Percentiles rank a stretch among this genome's conserved stretches.
phyloP scores from a whole-genome alignment of 2,888 invertebrate species.

The Crepidodera aurea region DNA sequence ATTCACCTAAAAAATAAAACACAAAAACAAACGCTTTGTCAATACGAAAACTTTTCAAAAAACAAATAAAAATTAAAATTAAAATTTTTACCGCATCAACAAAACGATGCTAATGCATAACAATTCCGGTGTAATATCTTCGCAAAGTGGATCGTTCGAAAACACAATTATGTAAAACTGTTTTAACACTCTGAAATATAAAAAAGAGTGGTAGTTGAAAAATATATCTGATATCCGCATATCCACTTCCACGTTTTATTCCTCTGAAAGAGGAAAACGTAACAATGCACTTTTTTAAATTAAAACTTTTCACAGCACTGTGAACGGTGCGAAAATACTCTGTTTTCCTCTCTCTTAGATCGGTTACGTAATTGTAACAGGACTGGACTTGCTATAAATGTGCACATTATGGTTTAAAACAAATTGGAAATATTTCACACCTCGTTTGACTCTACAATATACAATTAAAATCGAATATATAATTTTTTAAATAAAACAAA shows the following conservation, averaged over 20 bases:
- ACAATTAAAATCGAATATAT: too few species aligned
- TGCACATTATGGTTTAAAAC: too few species aligned
- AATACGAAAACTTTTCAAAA: not conserved
- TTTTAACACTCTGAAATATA: constrained; percentile 33
- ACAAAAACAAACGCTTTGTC: too few species aligned
- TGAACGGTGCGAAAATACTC: constrained; percentile 33
- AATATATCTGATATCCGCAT: constrained; percentile 41
- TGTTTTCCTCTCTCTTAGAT: constrained; percentile 34
- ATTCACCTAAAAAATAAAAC: too few species aligned
- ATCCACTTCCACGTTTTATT: constrained; percentile 36
- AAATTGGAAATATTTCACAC: too few species aligned
- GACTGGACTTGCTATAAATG: constrained; percentile 6
- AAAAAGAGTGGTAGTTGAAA: constrained; percentile 27
- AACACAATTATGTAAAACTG: constrained; percentile 39
- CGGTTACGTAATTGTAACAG: constrained; percentile 29
- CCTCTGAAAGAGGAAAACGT: constrained; percentile 38
- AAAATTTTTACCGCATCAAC: constrained; percentile 6
- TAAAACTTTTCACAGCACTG: constrained; percentile 40
- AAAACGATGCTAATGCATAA: constrained; percentile 14
- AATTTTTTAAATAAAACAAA: too few species aligned
- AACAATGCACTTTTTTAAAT: constrained; percentile 45
- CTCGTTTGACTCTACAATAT: too few species aligned
- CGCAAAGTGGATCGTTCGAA: constrained; percentile 25
- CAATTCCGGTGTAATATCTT: constrained; percentile 25
- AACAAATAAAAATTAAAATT: constrained; percentile 16